These are phyloP conservation scores for Choristoneura rosaceana DNA, from an alignment of 2,888 invertebrate species.

Conservation along the genomic window DNA sequence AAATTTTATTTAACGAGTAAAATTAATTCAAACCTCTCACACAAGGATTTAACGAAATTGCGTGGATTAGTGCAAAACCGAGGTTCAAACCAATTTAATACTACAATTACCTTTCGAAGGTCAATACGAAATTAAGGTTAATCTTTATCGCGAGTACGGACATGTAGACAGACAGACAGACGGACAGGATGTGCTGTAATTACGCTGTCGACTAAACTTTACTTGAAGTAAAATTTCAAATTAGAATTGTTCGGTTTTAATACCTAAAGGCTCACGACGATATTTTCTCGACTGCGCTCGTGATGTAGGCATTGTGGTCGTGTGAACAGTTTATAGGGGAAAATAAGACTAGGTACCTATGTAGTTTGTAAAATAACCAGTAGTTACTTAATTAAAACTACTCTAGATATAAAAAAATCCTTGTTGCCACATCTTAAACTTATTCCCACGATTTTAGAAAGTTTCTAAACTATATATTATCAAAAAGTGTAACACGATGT, in stretches of 20 bases:
- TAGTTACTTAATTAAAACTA: too few species aligned
- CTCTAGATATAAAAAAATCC: too few species aligned
- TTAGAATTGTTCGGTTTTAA: slow-evolving; percentile 53
- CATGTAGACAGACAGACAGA: slow-evolving; percentile 55
- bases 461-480: too few species aligned
- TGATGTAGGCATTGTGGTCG: background rate
- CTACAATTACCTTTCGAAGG: slow-evolving; percentile 60
- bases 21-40: too few species aligned
- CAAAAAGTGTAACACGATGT: too few species aligned
- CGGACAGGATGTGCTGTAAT: slow-evolving; percentile 74
- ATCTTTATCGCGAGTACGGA: slow-evolving; percentile 44
- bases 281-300: slow-evolving; percentile 17
- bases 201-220: slow-evolving; percentile 69
- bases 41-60: slow-evolving; percentile 14
- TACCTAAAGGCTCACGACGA: slow-evolving; percentile 12
- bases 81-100: slow-evolving; percentile 46
- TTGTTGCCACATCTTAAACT: too few species aligned
- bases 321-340: background rate
- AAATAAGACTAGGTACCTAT: too few species aligned
- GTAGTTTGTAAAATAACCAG: too few species aligned
- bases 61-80: slow-evolving; percentile 34
- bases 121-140: slow-evolving; percentile 56
- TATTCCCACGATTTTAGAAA: too few species aligned
- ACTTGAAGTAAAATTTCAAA: slow-evolving; percentile 58
- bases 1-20: too few species aligned